Evolutionary conservation across 2,113 vertebrate species (phyloP).

Genomic region (Columbina picui): DNA sequence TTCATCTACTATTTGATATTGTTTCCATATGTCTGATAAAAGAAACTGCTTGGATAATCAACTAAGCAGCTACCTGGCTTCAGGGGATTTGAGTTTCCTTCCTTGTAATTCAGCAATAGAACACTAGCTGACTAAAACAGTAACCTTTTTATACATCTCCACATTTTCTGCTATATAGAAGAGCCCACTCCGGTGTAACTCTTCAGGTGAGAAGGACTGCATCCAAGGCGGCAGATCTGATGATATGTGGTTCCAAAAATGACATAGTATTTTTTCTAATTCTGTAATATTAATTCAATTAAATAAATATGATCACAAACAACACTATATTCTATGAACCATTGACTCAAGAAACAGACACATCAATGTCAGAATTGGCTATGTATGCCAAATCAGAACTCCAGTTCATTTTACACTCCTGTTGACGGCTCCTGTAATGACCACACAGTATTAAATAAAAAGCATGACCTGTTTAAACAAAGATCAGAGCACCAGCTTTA

Average conservation of each 20-base stretch:
- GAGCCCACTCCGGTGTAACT: not conserved
- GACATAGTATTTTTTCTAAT: not conserved
- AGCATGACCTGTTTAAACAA: conserved; percentile 42
- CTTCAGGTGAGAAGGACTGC: not conserved
- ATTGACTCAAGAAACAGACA: not conserved
- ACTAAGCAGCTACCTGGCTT: not conserved
- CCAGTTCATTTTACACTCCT: not conserved
- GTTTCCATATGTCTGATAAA: not conserved
- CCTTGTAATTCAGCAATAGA: not conserved
- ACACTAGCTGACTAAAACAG: not conserved
- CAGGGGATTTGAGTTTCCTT: not conserved
- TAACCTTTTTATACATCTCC: not conserved
- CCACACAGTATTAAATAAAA: conserved; percentile 35
- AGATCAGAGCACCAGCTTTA: conserved; percentile 31
- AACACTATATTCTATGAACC: not conserved
- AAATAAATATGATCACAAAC: not conserved
- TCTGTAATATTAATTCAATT: not conserved
- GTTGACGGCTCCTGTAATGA: not conserved
- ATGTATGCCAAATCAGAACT: not conserved
- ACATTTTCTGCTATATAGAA: not conserved
- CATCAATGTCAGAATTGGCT: not conserved
- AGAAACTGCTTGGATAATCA: not conserved
- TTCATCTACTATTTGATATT: not conserved
- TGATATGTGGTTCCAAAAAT: not conserved
- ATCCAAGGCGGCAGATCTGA: not conserved